Evolutionary conservation across 2,113 vertebrate species (phyloP), one percentile per base, ranked within the genome.

Genomic region (Psittacara wagleri): DNA sequence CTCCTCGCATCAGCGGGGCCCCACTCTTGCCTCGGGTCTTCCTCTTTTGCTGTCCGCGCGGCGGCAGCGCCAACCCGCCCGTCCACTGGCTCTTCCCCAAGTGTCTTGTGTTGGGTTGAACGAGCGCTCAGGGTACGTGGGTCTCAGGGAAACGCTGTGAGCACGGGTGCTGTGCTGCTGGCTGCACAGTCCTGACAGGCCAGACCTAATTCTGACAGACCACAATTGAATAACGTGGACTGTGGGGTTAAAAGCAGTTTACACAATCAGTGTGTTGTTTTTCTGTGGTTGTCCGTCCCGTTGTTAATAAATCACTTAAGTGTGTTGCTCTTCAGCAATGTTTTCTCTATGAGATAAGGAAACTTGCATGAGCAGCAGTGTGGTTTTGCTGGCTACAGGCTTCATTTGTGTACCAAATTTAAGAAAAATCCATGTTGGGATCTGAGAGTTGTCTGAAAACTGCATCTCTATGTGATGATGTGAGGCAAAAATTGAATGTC

Each of bases 371-470:
- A 75, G 43, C 24, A 20, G 46, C 5, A 4, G 3, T 6, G 9
- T 11, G 6, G 0, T 27, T 37, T 70, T 49, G 13, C 10, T 61
- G 2, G 9, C 18, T 24, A 17, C 0, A 4, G 4, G 39, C 18
- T 74, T 68, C 4, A 4, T 11, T 77, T 61, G 1, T 24, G 0
- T 44, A 13, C 76, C 35, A 41, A 11, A 11, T n/a, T 19, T 16
- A 11, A 41, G 35, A 35, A 61, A 33, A 44, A 4, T 7, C 13
- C 18, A 0, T 35, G 1, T 22, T 7, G 0, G 1, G 11, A 11
- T 17, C 31, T 31, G 52, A 27, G 43, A 31, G 11, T 19, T 68
- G 5, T 18, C 7, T 43, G 61, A 22, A 43, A 48, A 39, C 13
- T 22, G 31, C 18, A 5, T 17, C 2, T 4, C 3, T 61, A 4